Evolutionary conservation across 2,888 invertebrate genomes (phyloP), one percentile per base, ranked within the genome.

Genomic region (Sympetrum striolatum): DNA sequence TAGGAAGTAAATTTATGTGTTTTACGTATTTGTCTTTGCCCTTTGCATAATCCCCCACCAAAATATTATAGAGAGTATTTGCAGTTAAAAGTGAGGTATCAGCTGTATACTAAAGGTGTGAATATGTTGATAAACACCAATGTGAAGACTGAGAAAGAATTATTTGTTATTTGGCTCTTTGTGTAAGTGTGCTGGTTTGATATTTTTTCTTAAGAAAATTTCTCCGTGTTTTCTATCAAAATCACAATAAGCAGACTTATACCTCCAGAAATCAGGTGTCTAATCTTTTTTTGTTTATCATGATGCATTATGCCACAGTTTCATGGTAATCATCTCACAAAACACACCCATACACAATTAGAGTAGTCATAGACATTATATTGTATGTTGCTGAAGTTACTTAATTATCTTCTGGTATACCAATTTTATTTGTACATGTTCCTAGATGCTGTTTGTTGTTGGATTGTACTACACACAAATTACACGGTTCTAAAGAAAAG

Each of bases 381-480:
- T 86, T 86, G 37, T 60, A 60, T 60, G 58, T 60, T 86, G 86
- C 86, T 60, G 86, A 60, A 60, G 86, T 82, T 82, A 64, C 60
- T 60, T 86, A 37, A 86, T 86, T 86, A 64, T 86, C 86, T 86
- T 37, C 86, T 64, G 86, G 86, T 86, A 60, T 60, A 37, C 60
- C 86, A 60, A 35, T 37, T 86, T 86, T 86, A 86, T 86, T 86
- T 86, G 86, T 39, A 37, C 60, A 86, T 86, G 86, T 86, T 86
- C 86, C 86, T 86, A 86, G 86, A 64, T 37, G 86, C 60, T 86
- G 86, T 86, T 86, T 86, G 86, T 86, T 86, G 86, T 86, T 86
- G 86, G 60, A 86, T 86, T 86, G 86, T 86, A 64, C 58, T 60
- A 86, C 60, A 25, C 60, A 86, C 58, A 86, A 86, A 64, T 86